Conservation (phyloP, 1,140 invertebrate species). For the Drosophila lini region DNA sequence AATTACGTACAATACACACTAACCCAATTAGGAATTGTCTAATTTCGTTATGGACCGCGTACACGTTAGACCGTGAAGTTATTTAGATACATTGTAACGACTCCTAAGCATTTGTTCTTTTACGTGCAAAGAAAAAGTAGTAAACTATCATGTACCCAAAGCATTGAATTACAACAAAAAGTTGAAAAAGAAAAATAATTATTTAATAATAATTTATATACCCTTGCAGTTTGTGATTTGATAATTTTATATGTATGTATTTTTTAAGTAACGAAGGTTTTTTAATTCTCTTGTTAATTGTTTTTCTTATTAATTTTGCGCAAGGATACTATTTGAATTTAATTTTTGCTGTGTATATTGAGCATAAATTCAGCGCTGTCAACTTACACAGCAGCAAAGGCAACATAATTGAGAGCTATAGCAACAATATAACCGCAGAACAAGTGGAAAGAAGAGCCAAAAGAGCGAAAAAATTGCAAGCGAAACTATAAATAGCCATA, state of each 20-base stretch:
- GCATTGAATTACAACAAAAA: background rate
- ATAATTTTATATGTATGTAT: too few relatives aligned
- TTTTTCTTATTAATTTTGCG: too few relatives aligned
- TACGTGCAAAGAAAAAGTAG: background rate
- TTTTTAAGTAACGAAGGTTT: too few relatives aligned
- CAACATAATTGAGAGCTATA: constrained; percentile 9
- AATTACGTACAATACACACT: constrained; percentile 45
- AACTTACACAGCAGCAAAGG: background rate
- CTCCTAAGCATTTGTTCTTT: background rate
- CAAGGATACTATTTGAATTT: background rate
- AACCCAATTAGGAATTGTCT: constrained; percentile 63
- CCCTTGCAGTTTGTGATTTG: background rate
- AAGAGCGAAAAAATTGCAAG: constrained; percentile 55
- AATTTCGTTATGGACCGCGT: constrained; percentile 42
- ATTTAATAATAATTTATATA: background rate
- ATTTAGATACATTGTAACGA: constrained; percentile 16
- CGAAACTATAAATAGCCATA: constrained; percentile 76
- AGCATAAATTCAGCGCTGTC: background rate
- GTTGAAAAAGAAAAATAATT: background rate
- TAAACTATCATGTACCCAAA: background rate
- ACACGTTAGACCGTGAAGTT: constrained; percentile 39
- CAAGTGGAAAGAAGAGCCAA: constrained; percentile 19
- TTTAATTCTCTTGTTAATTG: too few relatives aligned
- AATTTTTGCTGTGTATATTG: background rate
- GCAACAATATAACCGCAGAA: constrained; percentile 22